Base-by-base conservation (phyloP, 2,888 invertebrate species). In the Ectemnius cavifrons region DNA sequence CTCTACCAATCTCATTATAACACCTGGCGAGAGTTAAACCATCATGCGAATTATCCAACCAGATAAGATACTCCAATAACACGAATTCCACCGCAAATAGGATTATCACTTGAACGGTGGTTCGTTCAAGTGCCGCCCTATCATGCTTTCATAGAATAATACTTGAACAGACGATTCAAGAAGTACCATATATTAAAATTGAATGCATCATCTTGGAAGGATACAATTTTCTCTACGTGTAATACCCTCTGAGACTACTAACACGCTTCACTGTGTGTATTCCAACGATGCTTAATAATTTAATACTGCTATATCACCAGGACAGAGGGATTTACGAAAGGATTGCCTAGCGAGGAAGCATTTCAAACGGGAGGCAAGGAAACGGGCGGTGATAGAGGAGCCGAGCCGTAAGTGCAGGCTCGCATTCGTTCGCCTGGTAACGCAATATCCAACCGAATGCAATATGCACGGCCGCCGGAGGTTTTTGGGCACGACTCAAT, bases 401-500 rank as follows among this genome's bases (percentile, higher is more conserved):
- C 37, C 37, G 37, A 11, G 37, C 8, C 56, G 67, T 49, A 69
- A 77, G 58, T 49, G 46, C 61, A 37, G 13, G 18, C 37, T 20
- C 65, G 28, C 20, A 63, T 75, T 59, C 61, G 68, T 71, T 76
- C 67, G 23, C 57, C 69, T 63, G 67, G 37, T 63, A 71, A 77
- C 61, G 72, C 61, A 73, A 76, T 76, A 70, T 73, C 69, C 71
- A 52, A 4, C 58, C 64, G 69, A 59, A 69, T 73, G 64, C 70
- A 73, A 73, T 73, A 76, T 72, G 72, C 66, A 70, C 64, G 72
- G 67, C 76, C 56, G 16, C 59, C 60, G 16, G 63, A 58, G 52
- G 52, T 14, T 52, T 67, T 77, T 56, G 67, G 73, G 62, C 67
- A 72, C 47, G 73, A 69, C 69, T 79, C 75, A 78, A 78, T 78